These are phyloP conservation scores for Tachina fera DNA, from an alignment of 2,888 invertebrate species.

Conservation along the genomic window DNA sequence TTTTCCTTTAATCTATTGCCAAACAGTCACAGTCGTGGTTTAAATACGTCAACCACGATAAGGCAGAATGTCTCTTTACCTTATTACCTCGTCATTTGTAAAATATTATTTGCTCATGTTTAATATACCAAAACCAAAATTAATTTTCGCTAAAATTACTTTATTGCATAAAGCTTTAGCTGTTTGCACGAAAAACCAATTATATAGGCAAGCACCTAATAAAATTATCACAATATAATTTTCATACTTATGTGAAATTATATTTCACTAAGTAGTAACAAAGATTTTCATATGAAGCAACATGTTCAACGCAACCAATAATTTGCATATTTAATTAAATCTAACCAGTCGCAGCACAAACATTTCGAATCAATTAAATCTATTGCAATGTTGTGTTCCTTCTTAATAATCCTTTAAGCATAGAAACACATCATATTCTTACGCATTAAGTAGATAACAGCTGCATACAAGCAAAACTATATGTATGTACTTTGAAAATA, in stretches of 20 bases:
- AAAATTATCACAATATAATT: background rate
- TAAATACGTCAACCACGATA: no score
- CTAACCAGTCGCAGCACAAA: conserved; percentile 33
- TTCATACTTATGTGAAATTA: no score
- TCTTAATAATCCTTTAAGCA: background rate
- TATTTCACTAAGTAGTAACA: no score
- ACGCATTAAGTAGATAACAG: background rate
- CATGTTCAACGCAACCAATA: background rate
- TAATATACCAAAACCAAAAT: no score
- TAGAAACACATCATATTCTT: no score
- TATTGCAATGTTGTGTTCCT: background rate
- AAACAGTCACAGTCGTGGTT: no score
- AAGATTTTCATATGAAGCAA: background rate
- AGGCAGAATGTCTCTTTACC: no score
- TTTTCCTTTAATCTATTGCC: no score
- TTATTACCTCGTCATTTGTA: no score
- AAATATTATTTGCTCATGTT: no score
- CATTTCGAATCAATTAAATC: conserved; percentile 27
- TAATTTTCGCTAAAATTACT: background rate
- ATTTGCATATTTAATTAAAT: conserved; percentile 60
- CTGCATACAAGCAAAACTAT: no score
- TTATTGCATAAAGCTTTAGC: background rate
- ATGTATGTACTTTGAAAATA: no score
- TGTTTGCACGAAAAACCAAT: background rate
- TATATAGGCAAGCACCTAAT: background rate